Conservation (phyloP, 2,888 invertebrate species). For the Zootermopsis nevadensis region DNA sequence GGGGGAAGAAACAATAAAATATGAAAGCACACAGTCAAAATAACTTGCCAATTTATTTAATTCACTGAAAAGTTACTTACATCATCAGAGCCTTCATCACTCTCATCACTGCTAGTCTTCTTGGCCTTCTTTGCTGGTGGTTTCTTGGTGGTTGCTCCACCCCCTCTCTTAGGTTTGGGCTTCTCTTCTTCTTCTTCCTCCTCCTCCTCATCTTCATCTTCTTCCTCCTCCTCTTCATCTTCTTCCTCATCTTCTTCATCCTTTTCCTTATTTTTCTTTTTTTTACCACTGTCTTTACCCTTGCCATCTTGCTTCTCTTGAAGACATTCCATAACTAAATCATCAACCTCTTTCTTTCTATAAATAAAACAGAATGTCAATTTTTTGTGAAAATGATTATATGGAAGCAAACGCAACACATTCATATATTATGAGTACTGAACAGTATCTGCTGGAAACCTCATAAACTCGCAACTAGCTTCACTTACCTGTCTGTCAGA, state of each 20-base stretch:
- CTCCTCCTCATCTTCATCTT: constrained; percentile 60
- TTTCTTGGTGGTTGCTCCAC: constrained; percentile 54
- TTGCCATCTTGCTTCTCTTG: constrained; percentile 63
- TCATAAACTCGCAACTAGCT: too few relatives aligned
- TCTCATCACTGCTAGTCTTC: constrained; percentile 57
- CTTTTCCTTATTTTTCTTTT: constrained; percentile 64
- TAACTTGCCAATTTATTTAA: too few relatives aligned
- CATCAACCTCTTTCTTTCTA: constrained; percentile 89
- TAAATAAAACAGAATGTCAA: constrained; percentile 53
- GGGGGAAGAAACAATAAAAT: too few relatives aligned
- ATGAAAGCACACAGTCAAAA: too few relatives aligned
- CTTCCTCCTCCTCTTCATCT: constrained; percentile 63
- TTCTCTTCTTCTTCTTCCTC: constrained; percentile 57
- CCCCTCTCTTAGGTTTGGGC: constrained; percentile 54
- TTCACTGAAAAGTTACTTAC: too few relatives aligned
- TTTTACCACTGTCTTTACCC: constrained; percentile 64
- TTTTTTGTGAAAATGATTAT: too few relatives aligned
- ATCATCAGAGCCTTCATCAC: constrained; percentile 59
- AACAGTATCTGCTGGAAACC: too few relatives aligned
- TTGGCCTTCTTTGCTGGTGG: constrained; percentile 53
- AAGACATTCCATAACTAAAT: constrained; percentile 83
- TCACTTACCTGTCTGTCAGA: constrained; percentile 70
- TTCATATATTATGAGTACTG: too few relatives aligned
- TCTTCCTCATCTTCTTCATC: constrained; percentile 67
- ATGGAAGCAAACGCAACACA: too few relatives aligned